A percentile compares a stretch with the other conserved stretches of the same genome.
These are phyloP conservation scores for Tribolium freemani DNA, from an alignment of 2,888 invertebrate species.

Conservation along the genomic window DNA sequence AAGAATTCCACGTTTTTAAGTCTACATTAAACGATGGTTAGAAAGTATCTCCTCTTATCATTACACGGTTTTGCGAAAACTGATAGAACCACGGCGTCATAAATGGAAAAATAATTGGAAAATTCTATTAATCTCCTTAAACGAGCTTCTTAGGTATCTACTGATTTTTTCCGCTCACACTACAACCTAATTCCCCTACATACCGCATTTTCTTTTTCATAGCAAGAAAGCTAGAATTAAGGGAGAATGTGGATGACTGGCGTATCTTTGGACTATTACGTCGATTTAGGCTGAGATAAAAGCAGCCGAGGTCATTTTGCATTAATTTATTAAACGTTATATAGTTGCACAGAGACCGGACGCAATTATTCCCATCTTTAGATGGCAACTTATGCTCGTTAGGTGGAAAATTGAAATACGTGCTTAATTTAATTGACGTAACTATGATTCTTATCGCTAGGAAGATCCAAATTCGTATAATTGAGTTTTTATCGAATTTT, in stretches of 20 bases:
- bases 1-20: conserved; percentile 4
- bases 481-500: not conserved
- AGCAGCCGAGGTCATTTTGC: conserved; percentile 25
- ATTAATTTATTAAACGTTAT: conserved; percentile 42
- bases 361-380: conserved; percentile 45
- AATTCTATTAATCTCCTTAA: conserved; percentile 28
- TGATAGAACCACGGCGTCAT: conserved; percentile 12
- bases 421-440: conserved; percentile 39
- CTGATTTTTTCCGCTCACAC: conserved; percentile 11
- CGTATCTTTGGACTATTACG: conserved; percentile 25
- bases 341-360: conserved; percentile 37
- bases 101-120: conserved; percentile 34
- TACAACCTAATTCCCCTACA: conserved; percentile 2
- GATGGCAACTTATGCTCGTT: conserved; percentile 45
- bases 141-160: no score
- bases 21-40: conserved; percentile 1
- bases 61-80: not conserved
- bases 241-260: conserved; percentile 8
- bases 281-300: conserved; percentile 24
- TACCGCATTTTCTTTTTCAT: conserved; percentile 13
- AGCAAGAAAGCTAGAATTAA: conserved; percentile 17
- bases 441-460: conserved; percentile 18
- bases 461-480: not conserved
- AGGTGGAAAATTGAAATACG: conserved; percentile 48
- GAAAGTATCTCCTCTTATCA: not conserved